Evolutionary conservation across 2,113 vertebrate species (phyloP).

Genomic region (Caranx melampygus): DNA sequence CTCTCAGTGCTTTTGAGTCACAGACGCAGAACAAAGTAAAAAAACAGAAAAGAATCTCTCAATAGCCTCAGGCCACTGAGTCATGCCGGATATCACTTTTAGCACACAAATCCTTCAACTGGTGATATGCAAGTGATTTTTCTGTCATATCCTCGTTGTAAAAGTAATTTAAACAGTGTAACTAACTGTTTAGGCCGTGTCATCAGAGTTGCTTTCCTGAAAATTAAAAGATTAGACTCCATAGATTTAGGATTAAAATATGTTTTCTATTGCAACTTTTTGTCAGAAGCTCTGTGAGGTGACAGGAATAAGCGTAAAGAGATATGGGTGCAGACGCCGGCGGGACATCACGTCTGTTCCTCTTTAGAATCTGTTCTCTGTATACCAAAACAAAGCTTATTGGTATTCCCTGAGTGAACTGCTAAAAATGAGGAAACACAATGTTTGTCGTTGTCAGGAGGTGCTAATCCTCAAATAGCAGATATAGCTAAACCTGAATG

Average conservation of each 20-base stretch:
- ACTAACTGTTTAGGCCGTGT: background rate
- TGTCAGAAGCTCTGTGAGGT: conserved; percentile 5
- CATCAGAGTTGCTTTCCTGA: background rate
- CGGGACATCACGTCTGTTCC: conserved; percentile 5
- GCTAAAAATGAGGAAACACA: conserved; percentile 70
- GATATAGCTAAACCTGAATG: conserved; percentile 69
- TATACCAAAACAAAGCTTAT: conserved; percentile 41
- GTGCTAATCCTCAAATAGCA: conserved; percentile 74
- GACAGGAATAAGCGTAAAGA: background rate
- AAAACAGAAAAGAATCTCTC: background rate
- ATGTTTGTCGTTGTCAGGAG: conserved; percentile 72
- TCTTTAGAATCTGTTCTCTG: conserved; percentile 20
- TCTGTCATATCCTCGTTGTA: background rate
- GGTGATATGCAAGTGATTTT: background rate
- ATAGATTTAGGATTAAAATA: too few relatives aligned
- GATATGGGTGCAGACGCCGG: conserved; percentile 9
- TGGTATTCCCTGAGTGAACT: conserved; percentile 57
- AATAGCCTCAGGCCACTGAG: conserved; percentile 38
- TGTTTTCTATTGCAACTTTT: background rate
- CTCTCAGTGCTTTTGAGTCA: conserved; percentile 42
- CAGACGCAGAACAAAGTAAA: conserved; percentile 14
- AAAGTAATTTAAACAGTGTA: conserved; percentile 10
- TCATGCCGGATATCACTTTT: conserved; percentile 39
- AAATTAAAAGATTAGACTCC: background rate
- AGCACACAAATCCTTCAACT: conserved; percentile 18